Percentiles rank a stretch among this genome's conserved stretches.
Conservation (phyloP, 2,113 vertebrate species). For the Columbina picui region DNA sequence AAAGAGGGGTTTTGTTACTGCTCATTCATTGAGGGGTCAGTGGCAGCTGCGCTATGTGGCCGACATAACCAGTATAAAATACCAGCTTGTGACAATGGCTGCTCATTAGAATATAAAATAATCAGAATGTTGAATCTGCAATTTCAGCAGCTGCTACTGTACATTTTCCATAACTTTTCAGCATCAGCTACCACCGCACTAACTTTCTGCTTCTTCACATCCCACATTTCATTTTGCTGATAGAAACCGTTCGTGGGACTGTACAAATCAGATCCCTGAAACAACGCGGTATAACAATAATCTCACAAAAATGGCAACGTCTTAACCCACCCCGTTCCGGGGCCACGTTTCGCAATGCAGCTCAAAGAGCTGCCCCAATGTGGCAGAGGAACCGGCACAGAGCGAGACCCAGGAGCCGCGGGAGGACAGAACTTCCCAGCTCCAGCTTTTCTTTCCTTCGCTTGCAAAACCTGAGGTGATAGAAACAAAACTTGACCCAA, state of each 20-base stretch:
- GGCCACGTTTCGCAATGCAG: neutral
- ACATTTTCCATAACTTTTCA: constrained; percentile 7
- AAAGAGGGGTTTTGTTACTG: constrained; percentile 70
- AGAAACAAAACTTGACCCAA: neutral
- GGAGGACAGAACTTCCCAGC: neutral
- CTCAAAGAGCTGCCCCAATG: neutral
- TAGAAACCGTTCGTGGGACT: neutral
- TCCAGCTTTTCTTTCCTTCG: neutral
- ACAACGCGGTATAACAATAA: neutral
- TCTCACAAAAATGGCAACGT: neutral
- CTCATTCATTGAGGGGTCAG: constrained; percentile 16
- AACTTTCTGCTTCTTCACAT: neutral
- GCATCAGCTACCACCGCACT: neutral
- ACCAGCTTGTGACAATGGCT: constrained; percentile 12
- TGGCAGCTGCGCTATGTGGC: constrained; percentile 58
- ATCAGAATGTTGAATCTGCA: constrained; percentile 25
- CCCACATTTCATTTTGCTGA: neutral
- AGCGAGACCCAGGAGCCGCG: rapidly evolving
- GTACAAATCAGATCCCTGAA: neutral
- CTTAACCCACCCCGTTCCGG: neutral
- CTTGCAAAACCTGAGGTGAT: neutral
- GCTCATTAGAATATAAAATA: constrained; percentile 63
- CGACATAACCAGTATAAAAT: constrained; percentile 52
- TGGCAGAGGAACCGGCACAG: neutral
- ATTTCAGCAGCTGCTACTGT: constrained; percentile 59